Conservation (phyloP, 2,113 vertebrate species). For the Calyptomena viridis region DNA sequence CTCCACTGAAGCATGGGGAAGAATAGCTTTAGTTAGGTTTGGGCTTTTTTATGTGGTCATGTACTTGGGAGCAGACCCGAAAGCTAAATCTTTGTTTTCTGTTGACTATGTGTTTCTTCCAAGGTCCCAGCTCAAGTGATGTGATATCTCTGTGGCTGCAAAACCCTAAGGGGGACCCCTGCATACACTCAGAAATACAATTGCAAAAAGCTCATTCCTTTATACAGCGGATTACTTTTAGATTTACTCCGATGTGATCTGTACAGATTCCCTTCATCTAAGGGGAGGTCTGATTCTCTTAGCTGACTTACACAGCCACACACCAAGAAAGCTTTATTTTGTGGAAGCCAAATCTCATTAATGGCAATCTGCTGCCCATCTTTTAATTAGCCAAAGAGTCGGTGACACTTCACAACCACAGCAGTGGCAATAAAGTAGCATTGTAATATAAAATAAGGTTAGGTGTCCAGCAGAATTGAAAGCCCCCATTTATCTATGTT, state of each 20-base stretch:
- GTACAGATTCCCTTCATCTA: slow-evolving; percentile 83
- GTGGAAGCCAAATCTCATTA: slow-evolving; percentile 66
- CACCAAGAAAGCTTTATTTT: slow-evolving; percentile 67
- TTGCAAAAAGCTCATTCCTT: slow-evolving; percentile 81
- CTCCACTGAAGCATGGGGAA: not conserved
- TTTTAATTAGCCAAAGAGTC: slow-evolving; percentile 59
- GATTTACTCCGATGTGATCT: slow-evolving; percentile 84
- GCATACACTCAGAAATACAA: slow-evolving; percentile 81
- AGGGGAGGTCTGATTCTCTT: slow-evolving; percentile 86
- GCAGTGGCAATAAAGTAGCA: not conserved
- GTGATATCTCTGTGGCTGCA: slow-evolving; percentile 15
- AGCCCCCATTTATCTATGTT: not conserved
- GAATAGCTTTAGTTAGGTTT: not conserved
- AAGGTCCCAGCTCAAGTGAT: slow-evolving; percentile 27
- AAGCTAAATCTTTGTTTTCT: slow-evolving; percentile 32
- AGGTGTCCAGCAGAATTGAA: not conserved
- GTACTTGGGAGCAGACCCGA: not conserved
- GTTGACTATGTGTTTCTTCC: not conserved
- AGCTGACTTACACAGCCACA: slow-evolving; percentile 83
- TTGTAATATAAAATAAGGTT: slow-evolving; percentile 18
- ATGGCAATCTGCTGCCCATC: slow-evolving; percentile 66
- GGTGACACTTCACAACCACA: slow-evolving; percentile 37
- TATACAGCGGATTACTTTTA: slow-evolving; percentile 83
- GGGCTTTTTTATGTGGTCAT: not conserved
- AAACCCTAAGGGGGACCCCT: slow-evolving; percentile 78